Percentiles rank a stretch among this genome's conserved stretches.
Evolutionary conservation across 2,888 invertebrate genomes (phyloP).

Genomic region (Diogma glabrata): DNA sequence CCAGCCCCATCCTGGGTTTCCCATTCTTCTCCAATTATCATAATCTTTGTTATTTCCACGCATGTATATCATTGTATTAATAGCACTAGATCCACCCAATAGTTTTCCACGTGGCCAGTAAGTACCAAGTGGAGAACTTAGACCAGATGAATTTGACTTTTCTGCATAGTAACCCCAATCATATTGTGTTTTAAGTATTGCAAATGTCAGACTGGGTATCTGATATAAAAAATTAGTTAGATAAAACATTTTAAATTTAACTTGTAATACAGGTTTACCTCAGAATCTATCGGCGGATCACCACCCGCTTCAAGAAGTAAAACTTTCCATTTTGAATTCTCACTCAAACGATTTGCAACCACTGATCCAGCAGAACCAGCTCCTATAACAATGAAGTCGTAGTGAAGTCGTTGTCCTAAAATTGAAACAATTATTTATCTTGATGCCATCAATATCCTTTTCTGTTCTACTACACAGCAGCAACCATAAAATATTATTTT

Average conservation of each 20-base stretch:
- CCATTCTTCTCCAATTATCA: constrained; percentile 37
- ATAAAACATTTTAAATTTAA: too few relatives aligned
- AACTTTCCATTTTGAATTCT: constrained; percentile 35
- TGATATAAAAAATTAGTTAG: too few relatives aligned
- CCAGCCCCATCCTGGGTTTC: constrained; percentile 55
- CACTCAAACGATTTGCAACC: constrained; percentile 38
- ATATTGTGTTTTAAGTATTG: constrained; percentile 17
- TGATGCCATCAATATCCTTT: too few relatives aligned
- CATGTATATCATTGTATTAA: constrained; percentile 55
- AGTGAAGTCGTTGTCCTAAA: too few relatives aligned
- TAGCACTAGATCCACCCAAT: constrained; percentile 51
- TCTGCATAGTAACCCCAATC: constrained; percentile 39
- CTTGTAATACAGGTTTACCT: too few relatives aligned
- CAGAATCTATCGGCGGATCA: constrained; percentile 36
- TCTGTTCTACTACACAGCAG: too few relatives aligned
- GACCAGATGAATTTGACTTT: constrained; percentile 33
- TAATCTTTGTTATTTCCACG: constrained; percentile 53
- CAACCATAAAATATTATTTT: too few relatives aligned
- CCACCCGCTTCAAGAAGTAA: constrained; percentile 41
- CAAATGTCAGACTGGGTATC: background rate
- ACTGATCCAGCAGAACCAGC: constrained; percentile 40
- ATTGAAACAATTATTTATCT: too few relatives aligned
- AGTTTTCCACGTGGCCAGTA: constrained; percentile 48
- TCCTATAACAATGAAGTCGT: constrained; percentile 39
- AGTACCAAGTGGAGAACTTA: constrained; percentile 29